Base-by-base conservation (phyloP, 2,113 vertebrate species). In the Pagrus major region DNA sequence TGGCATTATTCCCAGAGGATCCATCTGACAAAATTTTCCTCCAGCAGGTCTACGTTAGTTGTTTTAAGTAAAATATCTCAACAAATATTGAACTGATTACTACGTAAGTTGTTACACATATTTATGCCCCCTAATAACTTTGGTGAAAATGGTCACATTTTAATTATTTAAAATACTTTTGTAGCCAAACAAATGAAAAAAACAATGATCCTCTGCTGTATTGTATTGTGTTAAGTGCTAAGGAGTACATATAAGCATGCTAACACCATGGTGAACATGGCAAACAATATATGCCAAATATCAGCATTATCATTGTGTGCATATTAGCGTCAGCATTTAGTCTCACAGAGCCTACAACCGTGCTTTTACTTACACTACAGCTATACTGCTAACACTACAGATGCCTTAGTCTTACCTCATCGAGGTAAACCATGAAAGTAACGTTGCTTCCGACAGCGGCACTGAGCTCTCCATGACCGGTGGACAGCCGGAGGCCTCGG, bases 391-490 rank as follows among this genome's bases (percentile, higher is more conserved):
- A 23, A 23, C 20, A 35, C 5, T 2, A 2, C 39, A 37, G 29
- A 31, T 27, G 23, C 58, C 58, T 18, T 35, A 20, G 39, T 21
- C 71, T 83, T 81, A 99, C 98, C 92, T 98, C 96, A 52, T 97
- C 96, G 73, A 98, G 94, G 35, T 96, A 94, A 71, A 98, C 94
- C 80, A 97, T 92, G 90, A 98, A 99, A 1, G 97, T 98, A 3
- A 97, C 95, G 0, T 99, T 99, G 89, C 93, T 96, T 0, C 96
- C 96, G 33, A 95, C 94, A 35, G 93, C 83, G 0, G 95, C 95
- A 27, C 94, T 95, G 82, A 99, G 92, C 46, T 96, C 96, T 15
- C 97, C 96, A 18, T 96, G 94, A 0, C 92, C 88, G 14, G 96
- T 99, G 86, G 95, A 92, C 71, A 99, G 91, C 0, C 96, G 96